phyloP scores from a whole-genome alignment of 2,888 invertebrate genomes.

The Heteropelma amictum region DNA sequence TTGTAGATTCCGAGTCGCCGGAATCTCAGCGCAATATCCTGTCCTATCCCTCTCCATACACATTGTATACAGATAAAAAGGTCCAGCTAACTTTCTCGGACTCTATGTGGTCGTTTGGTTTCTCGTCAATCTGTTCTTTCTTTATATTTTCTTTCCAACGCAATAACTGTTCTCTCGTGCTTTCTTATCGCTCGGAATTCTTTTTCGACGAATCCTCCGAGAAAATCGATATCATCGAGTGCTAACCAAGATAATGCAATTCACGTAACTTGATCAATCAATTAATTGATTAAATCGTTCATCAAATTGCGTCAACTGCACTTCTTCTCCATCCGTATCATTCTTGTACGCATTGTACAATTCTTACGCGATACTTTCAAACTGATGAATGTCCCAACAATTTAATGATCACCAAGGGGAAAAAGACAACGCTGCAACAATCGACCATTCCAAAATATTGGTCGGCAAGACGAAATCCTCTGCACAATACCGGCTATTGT shows the following conservation, averaged over 20 bases:
- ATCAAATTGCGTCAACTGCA: background rate
- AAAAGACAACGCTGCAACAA: background rate
- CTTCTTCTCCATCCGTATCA: background rate
- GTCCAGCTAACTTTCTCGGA: slow-evolving; percentile 35
- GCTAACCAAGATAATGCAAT: background rate
- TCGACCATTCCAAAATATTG: background rate
- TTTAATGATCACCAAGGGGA: background rate
- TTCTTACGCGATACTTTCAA: too few relatives aligned
- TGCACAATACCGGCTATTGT: slow-evolving; percentile 18
- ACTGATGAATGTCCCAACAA: too few relatives aligned
- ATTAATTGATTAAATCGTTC: too few relatives aligned
- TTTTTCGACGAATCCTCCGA: slow-evolving; percentile 24
- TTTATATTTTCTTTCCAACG: slow-evolving; percentile 14
- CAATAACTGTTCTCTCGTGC: background rate
- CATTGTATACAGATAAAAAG: background rate
- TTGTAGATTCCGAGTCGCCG: slow-evolving; percentile 9
- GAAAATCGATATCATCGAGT: background rate
- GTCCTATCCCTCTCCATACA: slow-evolving; percentile 18
- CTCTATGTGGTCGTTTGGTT: slow-evolving; percentile 39
- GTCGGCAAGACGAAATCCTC: background rate
- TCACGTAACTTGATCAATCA: too few relatives aligned
- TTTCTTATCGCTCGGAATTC: slow-evolving; percentile 11
- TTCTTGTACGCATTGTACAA: too few relatives aligned
- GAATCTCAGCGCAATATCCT: slow-evolving; percentile 47
- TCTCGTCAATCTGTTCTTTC: slow-evolving; percentile 34